Evolutionary conservation across 2,797 vertebrate species (phyloP).

Genomic region (Danio kyathit): DNA sequence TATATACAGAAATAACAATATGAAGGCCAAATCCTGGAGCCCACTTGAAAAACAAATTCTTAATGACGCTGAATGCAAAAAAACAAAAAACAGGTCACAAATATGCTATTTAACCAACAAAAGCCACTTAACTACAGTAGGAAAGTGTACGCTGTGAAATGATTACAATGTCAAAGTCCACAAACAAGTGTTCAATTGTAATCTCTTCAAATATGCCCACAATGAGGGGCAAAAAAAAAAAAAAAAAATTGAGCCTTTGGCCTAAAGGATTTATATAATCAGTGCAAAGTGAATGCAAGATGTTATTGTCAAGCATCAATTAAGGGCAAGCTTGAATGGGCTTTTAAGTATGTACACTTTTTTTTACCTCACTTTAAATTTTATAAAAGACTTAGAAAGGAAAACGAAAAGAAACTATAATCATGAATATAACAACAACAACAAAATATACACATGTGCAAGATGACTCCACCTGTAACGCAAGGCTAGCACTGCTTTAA

Average conservation of each 20-base stretch:
- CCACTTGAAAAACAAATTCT: not conserved
- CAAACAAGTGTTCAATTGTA: constrained; percentile 17
- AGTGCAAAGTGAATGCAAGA: constrained; percentile 46
- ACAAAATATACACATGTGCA: constrained; percentile 33
- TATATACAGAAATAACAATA: constrained; percentile 51
- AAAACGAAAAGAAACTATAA: constrained; percentile 14
- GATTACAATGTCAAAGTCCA: constrained; percentile 25
- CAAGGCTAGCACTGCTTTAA: constrained; percentile 34
- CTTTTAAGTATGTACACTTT: constrained; percentile 44
- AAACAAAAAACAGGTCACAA: constrained; percentile 13
- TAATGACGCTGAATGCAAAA: constrained; percentile 3
- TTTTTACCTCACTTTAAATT: constrained; percentile 2
- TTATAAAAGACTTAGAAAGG: constrained; percentile 30
- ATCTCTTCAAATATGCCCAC: constrained; percentile 27
- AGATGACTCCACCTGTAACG: constrained; percentile 29
- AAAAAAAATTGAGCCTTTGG: constrained; percentile 27
- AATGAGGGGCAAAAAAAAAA: constrained; percentile 5
- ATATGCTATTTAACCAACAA: not conserved
- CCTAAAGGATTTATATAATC: constrained; percentile 43
- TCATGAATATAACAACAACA: constrained; percentile 6
- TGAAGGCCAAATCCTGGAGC: constrained; percentile 52
- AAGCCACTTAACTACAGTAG: constrained; percentile 19
- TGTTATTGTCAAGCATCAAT: not conserved
- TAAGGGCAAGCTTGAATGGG: constrained; percentile 53
- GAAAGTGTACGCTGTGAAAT: not conserved